Base-by-base conservation (phyloP, 2,888 invertebrate genomes). In the Eristalinus aeneus region DNA sequence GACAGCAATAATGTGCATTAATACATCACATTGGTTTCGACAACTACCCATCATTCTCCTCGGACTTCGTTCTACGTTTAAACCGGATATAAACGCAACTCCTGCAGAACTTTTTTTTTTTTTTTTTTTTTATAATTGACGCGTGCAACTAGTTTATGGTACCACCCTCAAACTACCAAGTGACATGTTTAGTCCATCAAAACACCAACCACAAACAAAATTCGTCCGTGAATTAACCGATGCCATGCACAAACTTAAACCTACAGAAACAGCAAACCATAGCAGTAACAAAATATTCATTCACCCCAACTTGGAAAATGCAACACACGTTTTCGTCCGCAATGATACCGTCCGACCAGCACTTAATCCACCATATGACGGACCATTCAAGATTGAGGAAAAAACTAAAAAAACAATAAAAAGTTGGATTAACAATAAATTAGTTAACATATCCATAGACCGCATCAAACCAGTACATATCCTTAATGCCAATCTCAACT, bases 331-430 rank as follows among this genome's bases (percentile, higher is more conserved):
- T 27, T 82, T 85, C 34, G 46, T 78, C 12, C 54, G 78, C 6
- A 73, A 63, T 20, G 88, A 87, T 58, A 58, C 32, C 20, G 68
- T 73, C 9, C 32, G 63, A 31, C 39, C 73, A 10, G 68, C 77
- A 22, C 61, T 77, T 6, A 67, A 61, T 16, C 76, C 76, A 56
- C 80, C 77, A n/a, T 83, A 72, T 60, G 71, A 77, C 10, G 89
- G n/a, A n/a, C n/a, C n/a, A n/a, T n/a, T n/a, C n/a, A n/a, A n/a
- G n/a, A n/a, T n/a, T n/a, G n/a, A n/a, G n/a, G n/a, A n/a, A n/a
- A n/a, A n/a, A n/a, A n/a, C n/a, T n/a, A n/a, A n/a, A n/a, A n/a
- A n/a, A n/a, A n/a, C n/a, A n/a, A n/a, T n/a, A n/a, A n/a, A n/a
- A n/a, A n/a, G n/a, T n/a, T n/a, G n/a, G n/a, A n/a, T n/a, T n/a